Percentiles rank a stretch among this genome's conserved stretches.
These are phyloP conservation scores for Menura novaehollandiae DNA, from an alignment of 2,113 vertebrate genomes.

Conservation along the genomic window DNA sequence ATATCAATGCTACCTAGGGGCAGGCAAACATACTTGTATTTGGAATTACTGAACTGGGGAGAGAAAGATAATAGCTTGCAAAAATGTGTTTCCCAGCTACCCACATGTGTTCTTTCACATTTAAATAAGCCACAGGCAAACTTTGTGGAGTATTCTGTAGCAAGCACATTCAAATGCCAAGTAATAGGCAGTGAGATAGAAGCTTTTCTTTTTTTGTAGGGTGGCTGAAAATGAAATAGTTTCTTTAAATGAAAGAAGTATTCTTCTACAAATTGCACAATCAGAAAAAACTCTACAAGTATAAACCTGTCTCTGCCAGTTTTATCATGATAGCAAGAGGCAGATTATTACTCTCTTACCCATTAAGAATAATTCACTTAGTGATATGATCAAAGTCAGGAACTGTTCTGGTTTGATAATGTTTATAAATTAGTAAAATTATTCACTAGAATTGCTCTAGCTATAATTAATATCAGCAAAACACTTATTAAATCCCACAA, in stretches of 20 bases:
- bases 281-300: background rate
- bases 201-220: background rate
- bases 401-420: background rate
- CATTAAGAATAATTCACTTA: background rate
- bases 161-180: background rate
- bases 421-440: slow-evolving; percentile 25
- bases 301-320: background rate
- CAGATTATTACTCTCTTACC: background rate
- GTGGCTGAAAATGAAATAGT: background rate
- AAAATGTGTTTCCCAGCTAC: slow-evolving; percentile 30
- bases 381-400: background rate
- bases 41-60: slow-evolving; percentile 12
- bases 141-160: background rate
- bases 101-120: slow-evolving; percentile 55
- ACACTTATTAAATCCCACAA: background rate
- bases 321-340: background rate
- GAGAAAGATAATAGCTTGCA: background rate
- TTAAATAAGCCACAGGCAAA: slow-evolving; percentile 60
- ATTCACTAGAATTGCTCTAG: slow-evolving; percentile 30
- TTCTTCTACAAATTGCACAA: background rate
- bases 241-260: background rate
- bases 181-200: slow-evolving; percentile 4
- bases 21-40: slow-evolving; percentile 6
- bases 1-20: slow-evolving; percentile 27
- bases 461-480: slow-evolving; percentile 20